phyloP scores from a whole-genome alignment of 2,797 vertebrate species.

The Coregonus suidteri region DNA sequence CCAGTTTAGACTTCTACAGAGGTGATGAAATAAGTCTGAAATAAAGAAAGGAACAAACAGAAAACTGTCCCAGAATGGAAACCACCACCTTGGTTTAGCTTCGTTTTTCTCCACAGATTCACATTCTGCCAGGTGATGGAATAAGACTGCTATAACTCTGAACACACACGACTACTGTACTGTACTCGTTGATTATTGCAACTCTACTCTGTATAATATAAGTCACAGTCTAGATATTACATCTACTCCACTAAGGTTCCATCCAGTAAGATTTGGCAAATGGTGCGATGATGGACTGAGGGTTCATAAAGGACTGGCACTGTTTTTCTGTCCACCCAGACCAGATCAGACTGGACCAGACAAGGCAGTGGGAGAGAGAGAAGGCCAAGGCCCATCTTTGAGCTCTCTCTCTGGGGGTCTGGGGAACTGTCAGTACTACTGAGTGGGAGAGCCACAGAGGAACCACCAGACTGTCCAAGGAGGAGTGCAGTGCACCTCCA shows the following conservation, averaged over 20 bases:
- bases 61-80: slow-evolving; percentile 27
- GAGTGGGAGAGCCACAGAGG: slow-evolving; percentile 39
- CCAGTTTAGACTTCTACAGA: slow-evolving; percentile 65
- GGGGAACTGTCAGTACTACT: slow-evolving; percentile 55
- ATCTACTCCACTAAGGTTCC: slow-evolving; percentile 61
- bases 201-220: slow-evolving; percentile 70
- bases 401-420: slow-evolving; percentile 43
- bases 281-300: slow-evolving; percentile 12
- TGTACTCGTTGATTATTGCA: slow-evolving; percentile 72
- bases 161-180: slow-evolving; percentile 65
- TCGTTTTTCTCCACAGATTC: slow-evolving; percentile 35
- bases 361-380: slow-evolving; percentile 39
- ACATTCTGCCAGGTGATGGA: slow-evolving; percentile 54
- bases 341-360: slow-evolving; percentile 36
- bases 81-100: slow-evolving; percentile 40
- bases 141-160: slow-evolving; percentile 41
- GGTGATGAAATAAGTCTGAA: slow-evolving; percentile 38
- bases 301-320: slow-evolving; percentile 14
- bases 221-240: slow-evolving; percentile 63
- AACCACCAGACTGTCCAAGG: not conserved
- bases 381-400: slow-evolving; percentile 52
- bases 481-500: too few species aligned
- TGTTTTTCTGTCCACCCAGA: slow-evolving; percentile 45
- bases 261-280: slow-evolving; percentile 44
- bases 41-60: slow-evolving; percentile 41